Percentiles rank a stretch among this genome's conserved stretches.
phyloP scores from a whole-genome alignment of 2,113 vertebrate genomes.

The Gnathonemus echidnorhynchus region DNA sequence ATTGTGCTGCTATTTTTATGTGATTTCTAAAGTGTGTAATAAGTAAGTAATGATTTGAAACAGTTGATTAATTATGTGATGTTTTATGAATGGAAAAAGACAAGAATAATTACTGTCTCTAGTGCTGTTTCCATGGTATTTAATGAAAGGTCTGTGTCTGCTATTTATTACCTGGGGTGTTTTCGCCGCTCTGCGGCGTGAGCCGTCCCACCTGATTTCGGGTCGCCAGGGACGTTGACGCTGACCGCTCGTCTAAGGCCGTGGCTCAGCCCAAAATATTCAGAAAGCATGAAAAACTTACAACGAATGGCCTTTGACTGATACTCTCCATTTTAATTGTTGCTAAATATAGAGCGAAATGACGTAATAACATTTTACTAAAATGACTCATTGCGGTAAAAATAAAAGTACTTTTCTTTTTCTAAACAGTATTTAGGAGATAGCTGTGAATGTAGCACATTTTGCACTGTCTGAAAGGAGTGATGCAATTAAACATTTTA shows the following conservation, averaged over 20 bases:
- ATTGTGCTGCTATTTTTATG: slow-evolving; percentile 3
- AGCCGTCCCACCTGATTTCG: background rate
- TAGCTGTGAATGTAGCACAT: background rate
- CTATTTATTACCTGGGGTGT: background rate
- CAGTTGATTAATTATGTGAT: slow-evolving; percentile 15
- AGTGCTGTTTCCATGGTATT: slow-evolving; percentile 15
- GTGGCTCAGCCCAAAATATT: background rate
- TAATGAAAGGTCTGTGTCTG: slow-evolving; percentile 6
- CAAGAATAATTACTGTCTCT: slow-evolving; percentile 9
- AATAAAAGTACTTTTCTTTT: background rate
- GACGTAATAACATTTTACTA: background rate
- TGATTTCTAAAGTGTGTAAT: slow-evolving; percentile 10
- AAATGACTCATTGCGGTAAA: background rate
- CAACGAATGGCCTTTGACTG: background rate
- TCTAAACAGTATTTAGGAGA: background rate
- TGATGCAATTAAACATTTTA: background rate
- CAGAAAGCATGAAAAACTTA: background rate
- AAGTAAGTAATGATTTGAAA: slow-evolving; percentile 14
- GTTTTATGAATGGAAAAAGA: slow-evolving; percentile 14
- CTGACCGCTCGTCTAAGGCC: background rate
- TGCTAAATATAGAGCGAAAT: background rate
- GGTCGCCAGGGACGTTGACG: background rate
- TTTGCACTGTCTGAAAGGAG: background rate
- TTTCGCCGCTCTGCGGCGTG: background rate
- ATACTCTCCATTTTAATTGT: background rate